Conservation (phyloP, 2,888 invertebrate genomes). For the Lutraria lutraria region DNA sequence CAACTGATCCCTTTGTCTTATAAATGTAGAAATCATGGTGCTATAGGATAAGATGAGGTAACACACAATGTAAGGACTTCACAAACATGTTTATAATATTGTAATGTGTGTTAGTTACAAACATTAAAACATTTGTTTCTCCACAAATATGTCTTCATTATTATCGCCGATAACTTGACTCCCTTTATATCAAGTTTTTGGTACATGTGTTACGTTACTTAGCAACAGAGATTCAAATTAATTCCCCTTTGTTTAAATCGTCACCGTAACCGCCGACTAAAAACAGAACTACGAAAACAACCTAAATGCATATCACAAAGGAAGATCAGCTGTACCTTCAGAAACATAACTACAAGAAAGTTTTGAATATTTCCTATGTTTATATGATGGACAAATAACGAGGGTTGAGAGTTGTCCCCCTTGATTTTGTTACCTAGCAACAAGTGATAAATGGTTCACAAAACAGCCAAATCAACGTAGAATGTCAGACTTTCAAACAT, state of each 20-base stretch:
- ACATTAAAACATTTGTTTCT: slow-evolving; percentile 69
- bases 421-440: no score
- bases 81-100: slow-evolving; percentile 68
- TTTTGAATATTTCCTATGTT: no score
- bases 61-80: slow-evolving; percentile 48
- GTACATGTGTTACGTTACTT: slow-evolving; percentile 2
- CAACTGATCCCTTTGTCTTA: slow-evolving; percentile 34
- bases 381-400: no score
- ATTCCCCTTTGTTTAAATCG: not conserved
- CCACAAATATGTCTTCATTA: slow-evolving; percentile 49
- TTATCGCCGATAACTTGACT: not conserved
- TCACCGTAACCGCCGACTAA: not conserved
- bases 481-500: no score
- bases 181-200: not conserved
- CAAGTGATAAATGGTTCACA: no score
- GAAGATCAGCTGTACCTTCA: no score
- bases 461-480: no score
- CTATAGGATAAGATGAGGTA: slow-evolving; percentile 36
- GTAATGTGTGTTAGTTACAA: slow-evolving; percentile 70
- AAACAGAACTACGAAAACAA: not conserved
- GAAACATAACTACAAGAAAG: no score
- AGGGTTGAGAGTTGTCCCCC: no score
- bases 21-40: slow-evolving; percentile 53
- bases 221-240: slow-evolving; percentile 41
- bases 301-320: no score